Base-by-base conservation (phyloP, 2,113 vertebrate species). In the Otolemur garnettii region DNA sequence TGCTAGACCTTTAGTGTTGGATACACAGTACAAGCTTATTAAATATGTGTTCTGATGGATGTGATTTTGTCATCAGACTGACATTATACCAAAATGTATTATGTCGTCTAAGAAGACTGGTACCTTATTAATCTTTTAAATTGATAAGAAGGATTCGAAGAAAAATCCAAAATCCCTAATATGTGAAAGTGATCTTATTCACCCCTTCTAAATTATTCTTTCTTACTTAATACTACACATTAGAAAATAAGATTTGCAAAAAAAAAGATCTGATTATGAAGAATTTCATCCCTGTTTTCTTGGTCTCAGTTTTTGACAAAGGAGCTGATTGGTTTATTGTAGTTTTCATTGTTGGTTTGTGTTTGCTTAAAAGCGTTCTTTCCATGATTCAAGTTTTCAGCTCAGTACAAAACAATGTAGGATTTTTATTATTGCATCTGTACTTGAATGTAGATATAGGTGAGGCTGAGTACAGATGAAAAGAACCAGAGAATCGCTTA, bases 191-290 rank as follows among this genome's bases (percentile, higher is more conserved):
- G 33, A 5, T 90, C 55, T 83, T 86, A 5, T 75, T 38, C 10
- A 91, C 50, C 38, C 84, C 53, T 93, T 96, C 69, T 91, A 90
- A 96, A 77, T 95, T 78, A 80, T 78, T 64, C 78, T 97, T 96
- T 96, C 38, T 95, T 94, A 79, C 7, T 96, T 94, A 92, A 96
- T 91, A 78, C 85, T 92, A 18, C 53, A 95, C 2, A 55, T 79
- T 35, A 38, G 59, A 95, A 94, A 97, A 92, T 94, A 91, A 64
- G 72, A 96, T 94, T 97, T 96, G 95, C 30, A 89, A 55, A 88
- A 91, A 96, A 93, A 96, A 92, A 96, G 50, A 86, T 87, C 33
- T 88, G 79, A 86, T 94, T 94, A 91, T 82, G 45, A 50, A 87
- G n/a, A 84, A 26, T 96, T 91, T 77, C 28, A 60, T 83, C 35